Conservation (phyloP, 2,888 invertebrate genomes). For the Hemithea aestivaria region DNA sequence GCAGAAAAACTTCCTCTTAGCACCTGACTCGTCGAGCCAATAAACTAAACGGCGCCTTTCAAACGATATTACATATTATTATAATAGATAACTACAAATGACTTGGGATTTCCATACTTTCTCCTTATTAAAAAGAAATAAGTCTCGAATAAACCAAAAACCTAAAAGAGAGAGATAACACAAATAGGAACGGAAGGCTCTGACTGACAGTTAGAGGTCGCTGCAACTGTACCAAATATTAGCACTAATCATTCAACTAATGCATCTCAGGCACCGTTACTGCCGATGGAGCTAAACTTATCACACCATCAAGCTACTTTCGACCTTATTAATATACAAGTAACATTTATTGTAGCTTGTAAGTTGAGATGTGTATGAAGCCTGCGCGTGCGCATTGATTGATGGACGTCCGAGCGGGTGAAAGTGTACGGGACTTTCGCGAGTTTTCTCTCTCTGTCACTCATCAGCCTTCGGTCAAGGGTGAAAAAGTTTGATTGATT, state of each 20-base stretch:
- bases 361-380: neutral
- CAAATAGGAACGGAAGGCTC: slow-evolving; percentile 14
- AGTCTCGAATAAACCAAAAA: slow-evolving; percentile 8
- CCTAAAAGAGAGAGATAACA: slow-evolving; percentile 11
- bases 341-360: neutral
- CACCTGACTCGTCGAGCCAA: no score
- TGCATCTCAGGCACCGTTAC: slow-evolving; percentile 25
- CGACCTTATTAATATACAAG: neutral
- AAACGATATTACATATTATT: no score
- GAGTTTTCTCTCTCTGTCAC: slow-evolving; percentile 21
- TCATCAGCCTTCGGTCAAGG: slow-evolving; percentile 22
- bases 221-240: slow-evolving; percentile 27
- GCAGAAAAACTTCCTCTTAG: no score
- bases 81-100: no score
- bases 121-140: slow-evolving; percentile 1
- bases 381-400: slow-evolving; percentile 29
- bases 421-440: slow-evolving; percentile 51
- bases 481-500: slow-evolving; percentile 23
- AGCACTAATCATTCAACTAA: slow-evolving; percentile 23
- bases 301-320: neutral
- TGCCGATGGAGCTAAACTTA: neutral
- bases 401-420: slow-evolving; percentile 35
- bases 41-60: no score
- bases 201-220: slow-evolving; percentile 22
- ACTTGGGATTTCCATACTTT: slow-evolving; percentile 15